These are phyloP conservation scores for Drosophila anomalata DNA, from an alignment of 2,888 invertebrate genomes.

Conservation along the genomic window DNA sequence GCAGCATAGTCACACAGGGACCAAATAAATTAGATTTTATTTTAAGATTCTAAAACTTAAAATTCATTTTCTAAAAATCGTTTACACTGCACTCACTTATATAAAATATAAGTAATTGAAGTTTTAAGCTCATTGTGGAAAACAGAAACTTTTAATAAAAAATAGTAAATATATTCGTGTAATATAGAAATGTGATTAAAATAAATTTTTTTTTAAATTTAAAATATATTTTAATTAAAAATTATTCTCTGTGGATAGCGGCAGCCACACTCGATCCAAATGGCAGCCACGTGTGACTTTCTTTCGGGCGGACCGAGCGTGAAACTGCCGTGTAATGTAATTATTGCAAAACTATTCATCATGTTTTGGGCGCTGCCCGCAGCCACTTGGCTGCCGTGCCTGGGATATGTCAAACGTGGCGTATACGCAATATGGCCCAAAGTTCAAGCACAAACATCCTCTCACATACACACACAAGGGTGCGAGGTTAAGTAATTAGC, in stretches of 20 bases:
- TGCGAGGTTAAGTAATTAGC: slow-evolving; percentile 72
- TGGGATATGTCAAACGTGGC: slow-evolving; percentile 50
- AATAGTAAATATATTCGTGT: not conserved
- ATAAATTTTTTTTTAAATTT: not conserved
- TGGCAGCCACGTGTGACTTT: slow-evolving; percentile 75
- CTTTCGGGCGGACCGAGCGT: slow-evolving; percentile 47
- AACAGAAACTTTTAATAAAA: too few species aligned
- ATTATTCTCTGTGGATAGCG: slow-evolving; percentile 12
- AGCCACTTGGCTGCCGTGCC: slow-evolving; percentile 54
- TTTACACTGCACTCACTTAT: too few species aligned
- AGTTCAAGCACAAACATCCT: slow-evolving; percentile 15
- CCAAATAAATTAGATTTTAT: not conserved
- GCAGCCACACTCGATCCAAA: slow-evolving; percentile 22
- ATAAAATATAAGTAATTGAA: not conserved
- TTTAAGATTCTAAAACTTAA: not conserved
- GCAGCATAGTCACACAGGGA: slow-evolving; percentile 7
- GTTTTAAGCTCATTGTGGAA: too few species aligned
- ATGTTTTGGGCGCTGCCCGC: slow-evolving; percentile 62
- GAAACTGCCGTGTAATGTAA: slow-evolving; percentile 77
- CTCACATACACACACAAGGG: slow-evolving; percentile 16
- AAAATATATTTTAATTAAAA: not conserved
- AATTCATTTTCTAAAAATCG: not conserved
- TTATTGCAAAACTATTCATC: slow-evolving; percentile 76
- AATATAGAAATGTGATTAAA: not conserved
- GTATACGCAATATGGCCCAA: slow-evolving; percentile 43